Conservation (phyloP, 1,140 invertebrate genomes). For the Rhyacophila brunnea region DNA sequence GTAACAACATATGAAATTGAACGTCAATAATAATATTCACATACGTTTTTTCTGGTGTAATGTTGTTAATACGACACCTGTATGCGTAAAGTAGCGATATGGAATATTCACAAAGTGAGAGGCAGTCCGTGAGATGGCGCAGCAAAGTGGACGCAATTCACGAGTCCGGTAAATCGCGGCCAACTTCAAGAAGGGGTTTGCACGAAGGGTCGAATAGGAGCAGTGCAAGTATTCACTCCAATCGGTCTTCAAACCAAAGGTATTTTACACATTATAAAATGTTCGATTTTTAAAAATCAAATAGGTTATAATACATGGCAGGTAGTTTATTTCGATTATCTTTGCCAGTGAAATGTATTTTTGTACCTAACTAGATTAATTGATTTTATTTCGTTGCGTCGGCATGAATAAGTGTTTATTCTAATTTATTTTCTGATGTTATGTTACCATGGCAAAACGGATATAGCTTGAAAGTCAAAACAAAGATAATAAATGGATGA, state of each 20-base stretch:
- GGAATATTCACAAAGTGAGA: constrained; percentile 29
- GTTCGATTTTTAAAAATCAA: too few species aligned
- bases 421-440: too few species aligned
- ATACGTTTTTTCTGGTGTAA: constrained; percentile 10
- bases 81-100: constrained; percentile 14
- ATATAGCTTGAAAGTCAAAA: too few species aligned
- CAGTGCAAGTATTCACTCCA: constrained; percentile 12
- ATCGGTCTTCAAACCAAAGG: not conserved
- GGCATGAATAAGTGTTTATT: too few species aligned
- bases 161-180: constrained; percentile 8
- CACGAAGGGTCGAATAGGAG: constrained; percentile 8
- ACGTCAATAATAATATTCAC: constrained; percentile 5
- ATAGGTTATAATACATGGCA: too few species aligned
- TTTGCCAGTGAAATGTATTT: too few species aligned
- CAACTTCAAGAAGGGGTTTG: constrained; percentile 24
- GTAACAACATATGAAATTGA: constrained; percentile 18
- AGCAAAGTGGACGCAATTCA: constrained; percentile 1
- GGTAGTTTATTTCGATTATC: too few species aligned
- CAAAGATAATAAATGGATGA: too few species aligned
- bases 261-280: too few species aligned
- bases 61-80: constrained; percentile 25
- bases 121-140: constrained; percentile 21
- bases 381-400: too few species aligned
- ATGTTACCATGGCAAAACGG: too few species aligned
- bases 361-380: too few species aligned